Conservation (phyloP, 2,113 vertebrate genomes). For the Struthio camelus region DNA sequence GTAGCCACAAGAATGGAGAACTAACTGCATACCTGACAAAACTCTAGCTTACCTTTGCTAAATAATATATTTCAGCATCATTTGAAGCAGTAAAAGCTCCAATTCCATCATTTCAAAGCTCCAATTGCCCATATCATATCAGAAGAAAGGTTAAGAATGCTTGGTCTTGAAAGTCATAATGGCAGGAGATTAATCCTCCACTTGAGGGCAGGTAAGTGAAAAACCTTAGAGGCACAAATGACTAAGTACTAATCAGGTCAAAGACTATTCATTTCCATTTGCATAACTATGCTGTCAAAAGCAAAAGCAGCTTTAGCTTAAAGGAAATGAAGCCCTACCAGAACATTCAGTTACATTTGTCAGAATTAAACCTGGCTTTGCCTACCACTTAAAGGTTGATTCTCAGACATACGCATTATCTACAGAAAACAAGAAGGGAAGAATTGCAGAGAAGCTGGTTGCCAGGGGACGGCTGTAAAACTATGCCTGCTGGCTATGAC, state of each 20-base stretch:
- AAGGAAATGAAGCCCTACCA: not conserved
- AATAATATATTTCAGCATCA: not conserved
- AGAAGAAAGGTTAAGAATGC: not conserved
- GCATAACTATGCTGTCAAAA: not conserved
- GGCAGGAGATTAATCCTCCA: not conserved
- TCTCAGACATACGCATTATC: not conserved
- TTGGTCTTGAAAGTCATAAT: not conserved
- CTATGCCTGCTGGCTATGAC: conserved; percentile 20
- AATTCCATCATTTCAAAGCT: not conserved
- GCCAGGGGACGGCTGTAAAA: conserved; percentile 35
- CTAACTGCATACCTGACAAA: not conserved
- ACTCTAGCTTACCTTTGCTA: not conserved
- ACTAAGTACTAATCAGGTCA: not conserved
- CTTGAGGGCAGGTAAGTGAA: not conserved
- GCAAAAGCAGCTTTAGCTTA: conserved; percentile 4
- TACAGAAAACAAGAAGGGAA: not conserved
- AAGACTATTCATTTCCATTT: not conserved
- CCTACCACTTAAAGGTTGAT: not conserved
- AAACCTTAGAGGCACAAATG: not conserved
- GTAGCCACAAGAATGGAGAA: not conserved
- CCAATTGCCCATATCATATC: not conserved
- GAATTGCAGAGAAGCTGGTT: conserved; percentile 37
- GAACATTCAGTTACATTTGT: not conserved
- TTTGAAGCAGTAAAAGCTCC: not conserved
- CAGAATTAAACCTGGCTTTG: not conserved